Percentiles rank a stretch among this genome's conserved stretches.
Conservation (phyloP, 2,113 vertebrate species). For the Natator depressus region DNA sequence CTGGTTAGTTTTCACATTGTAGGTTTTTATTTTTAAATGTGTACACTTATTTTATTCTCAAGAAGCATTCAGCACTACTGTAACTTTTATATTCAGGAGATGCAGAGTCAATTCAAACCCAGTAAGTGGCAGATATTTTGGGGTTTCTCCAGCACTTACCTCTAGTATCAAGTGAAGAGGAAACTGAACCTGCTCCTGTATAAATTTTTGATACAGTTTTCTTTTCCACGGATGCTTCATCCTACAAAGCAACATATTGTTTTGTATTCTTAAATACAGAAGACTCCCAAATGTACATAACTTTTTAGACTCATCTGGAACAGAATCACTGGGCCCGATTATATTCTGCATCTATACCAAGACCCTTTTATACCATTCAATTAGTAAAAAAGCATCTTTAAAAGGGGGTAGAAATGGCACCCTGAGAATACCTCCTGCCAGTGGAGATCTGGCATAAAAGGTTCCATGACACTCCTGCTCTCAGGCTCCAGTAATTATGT, state of each 20-base stretch:
- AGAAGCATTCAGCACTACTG: not conserved
- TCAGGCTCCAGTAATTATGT: not conserved
- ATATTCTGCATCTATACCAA: not conserved
- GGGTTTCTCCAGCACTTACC: constrained; percentile 52
- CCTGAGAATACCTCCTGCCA: not conserved
- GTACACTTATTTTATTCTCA: not conserved
- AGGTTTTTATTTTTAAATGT: not conserved
- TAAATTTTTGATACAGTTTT: constrained; percentile 24
- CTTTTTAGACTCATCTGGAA: not conserved
- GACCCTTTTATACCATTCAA: not conserved
- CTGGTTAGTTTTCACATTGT: not conserved
- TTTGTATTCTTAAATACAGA: not conserved
- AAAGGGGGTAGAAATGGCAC: not conserved
- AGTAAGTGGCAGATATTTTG: not conserved
- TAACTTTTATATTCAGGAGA: not conserved
- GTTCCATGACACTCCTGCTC: not conserved
- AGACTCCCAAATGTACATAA: not conserved
- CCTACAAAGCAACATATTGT: constrained; percentile 57
- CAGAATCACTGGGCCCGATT: not conserved
- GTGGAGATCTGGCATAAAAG: not conserved
- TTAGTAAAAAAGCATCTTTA: not conserved
- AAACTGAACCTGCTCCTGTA: not conserved
- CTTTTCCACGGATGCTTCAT: constrained; percentile 28
- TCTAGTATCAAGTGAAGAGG: constrained; percentile 51
- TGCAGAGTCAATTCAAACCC: not conserved